Evolutionary conservation across 1,140 invertebrate species (phyloP), one percentile per base, ranked within the genome.

Genomic region (Cepaea nemoralis): DNA sequence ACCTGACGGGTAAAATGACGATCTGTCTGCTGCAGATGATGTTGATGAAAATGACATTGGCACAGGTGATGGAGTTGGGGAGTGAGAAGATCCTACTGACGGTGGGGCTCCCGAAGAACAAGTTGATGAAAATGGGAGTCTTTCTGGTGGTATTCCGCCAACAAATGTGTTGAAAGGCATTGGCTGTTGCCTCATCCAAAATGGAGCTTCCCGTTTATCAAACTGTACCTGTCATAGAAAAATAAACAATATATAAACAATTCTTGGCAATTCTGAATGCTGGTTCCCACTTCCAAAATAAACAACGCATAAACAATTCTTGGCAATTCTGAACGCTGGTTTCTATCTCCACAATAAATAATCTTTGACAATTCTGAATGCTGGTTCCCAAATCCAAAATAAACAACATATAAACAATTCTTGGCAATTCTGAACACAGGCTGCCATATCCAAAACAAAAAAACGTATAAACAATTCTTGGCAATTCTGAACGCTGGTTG

Each of bases 41-140:
- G 71, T 33, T 73, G 70, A 73, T 73, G 70, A 73, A 16, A 73
- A 42, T 74, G 71, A 48, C 71, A 74, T 74, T 12, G 71, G 71
- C 27, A 74, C 42, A 1, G 71, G 71, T 48, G 42, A 74, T n/a
- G 71, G 37, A 42, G 50, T 45, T 50, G 71, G 71, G 31, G 71
- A 74, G 3, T 50, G 14, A 19, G 71, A 74, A 6, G 16, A 27
- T 50, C 16, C 39, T 48, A 27, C 2, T 74, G 59, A 63, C 0
- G 40, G 37, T 74, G 37, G 8, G 16, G 14, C 31, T 39, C 27
- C 37, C 24, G 71, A 48, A 10, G 24, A 45, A 6, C 42, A n/a
- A 1, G 71, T 33, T 14, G 39, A 73, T 45, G 59, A 31, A 16
- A 63, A 31, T 63, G 59, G 59, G 2, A 63, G 6, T 63, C 59